These are phyloP conservation scores for Microdon myrmicae DNA, from an alignment of 2,888 invertebrate species.

Conservation along the genomic window DNA sequence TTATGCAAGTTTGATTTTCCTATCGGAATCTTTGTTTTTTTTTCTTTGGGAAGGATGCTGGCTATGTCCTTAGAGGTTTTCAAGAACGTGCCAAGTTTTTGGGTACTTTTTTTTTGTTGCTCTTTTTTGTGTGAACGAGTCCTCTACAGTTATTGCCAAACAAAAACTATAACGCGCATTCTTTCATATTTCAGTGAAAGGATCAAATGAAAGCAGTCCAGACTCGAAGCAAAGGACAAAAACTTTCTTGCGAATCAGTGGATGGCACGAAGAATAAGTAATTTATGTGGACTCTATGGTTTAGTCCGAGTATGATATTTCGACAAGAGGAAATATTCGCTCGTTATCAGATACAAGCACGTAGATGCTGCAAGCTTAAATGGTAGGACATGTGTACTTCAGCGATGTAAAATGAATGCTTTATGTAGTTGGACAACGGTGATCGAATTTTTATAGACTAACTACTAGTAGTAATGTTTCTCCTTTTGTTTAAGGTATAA, in stretches of 20 bases:
- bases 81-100: slow-evolving; percentile 32
- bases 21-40: slow-evolving; percentile 1
- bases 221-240: slow-evolving; percentile 14
- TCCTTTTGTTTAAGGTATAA: no score
- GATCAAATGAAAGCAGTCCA: slow-evolving; percentile 22
- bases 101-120: no score
- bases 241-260: slow-evolving; percentile 17
- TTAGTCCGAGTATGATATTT: slow-evolving; percentile 5
- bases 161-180: slow-evolving; percentile 35
- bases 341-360: slow-evolving; percentile 30
- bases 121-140: slow-evolving; percentile 3
- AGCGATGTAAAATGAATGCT: slow-evolving; percentile 21
- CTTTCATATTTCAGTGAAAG: slow-evolving; percentile 37
- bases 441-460: no score
- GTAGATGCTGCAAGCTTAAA: slow-evolving; percentile 22
- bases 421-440: no score
- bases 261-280: slow-evolving; percentile 41
- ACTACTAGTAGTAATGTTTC: no score
- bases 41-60: slow-evolving; percentile 8
- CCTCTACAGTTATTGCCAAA: background rate
- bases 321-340: slow-evolving; percentile 6
- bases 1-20: slow-evolving; percentile 7
- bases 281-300: slow-evolving; percentile 31
- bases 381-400: slow-evolving; percentile 11
- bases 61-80: slow-evolving; percentile 24